Base-by-base conservation (phyloP, 1,140 invertebrate species). In the Trachymyrmex cornetzi region DNA sequence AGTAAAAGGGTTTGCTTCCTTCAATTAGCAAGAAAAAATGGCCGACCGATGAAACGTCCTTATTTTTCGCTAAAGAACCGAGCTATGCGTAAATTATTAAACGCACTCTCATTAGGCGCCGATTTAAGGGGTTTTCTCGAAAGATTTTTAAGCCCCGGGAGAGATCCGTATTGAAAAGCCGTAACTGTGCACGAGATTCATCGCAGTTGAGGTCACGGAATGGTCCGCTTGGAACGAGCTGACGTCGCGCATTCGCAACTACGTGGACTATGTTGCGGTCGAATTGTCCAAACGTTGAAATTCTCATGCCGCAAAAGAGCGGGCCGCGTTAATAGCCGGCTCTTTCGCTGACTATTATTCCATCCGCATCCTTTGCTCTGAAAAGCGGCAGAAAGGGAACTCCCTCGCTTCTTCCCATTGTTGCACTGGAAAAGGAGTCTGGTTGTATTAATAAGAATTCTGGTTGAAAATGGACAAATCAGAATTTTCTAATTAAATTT, bases 11-110 rank as follows among this genome's bases (percentile, higher is more conserved):
- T 79, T 88, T 69, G 75, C 80, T 91, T 91, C 85, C 87, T 86
- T 89, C 88, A 91, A 92, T 91, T 92, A 92, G 88, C 90, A 69
- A 84, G 88, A 80, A 88, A 92, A 82, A 92, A 91, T 92, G 87
- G 85, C 61, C 66, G 77, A 59, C 34, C 66, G 1, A 61, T 19
- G 89, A 50, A 57, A 88, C 90, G 82, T 87, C 84, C 77, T 87
- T 90, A 90, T 92, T 92, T 90, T 91, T 57, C 74, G 66, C 12
- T 69, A 69, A 50, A 1, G 38, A 50, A 69, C 67, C 69, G 63
- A 71, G 69, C 44, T 63, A 22, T 53, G 64, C 14, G 88, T 87
- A 74, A 90, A 89, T 87, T 84, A 79, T 90, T 79, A 84, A 87
- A 89, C 82, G 75, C n/a, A 19, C 44, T 12, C 44, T 12, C 19